Evolutionary conservation across 2,888 invertebrate genomes (phyloP).

Genomic region (Andrena bicolor): DNA sequence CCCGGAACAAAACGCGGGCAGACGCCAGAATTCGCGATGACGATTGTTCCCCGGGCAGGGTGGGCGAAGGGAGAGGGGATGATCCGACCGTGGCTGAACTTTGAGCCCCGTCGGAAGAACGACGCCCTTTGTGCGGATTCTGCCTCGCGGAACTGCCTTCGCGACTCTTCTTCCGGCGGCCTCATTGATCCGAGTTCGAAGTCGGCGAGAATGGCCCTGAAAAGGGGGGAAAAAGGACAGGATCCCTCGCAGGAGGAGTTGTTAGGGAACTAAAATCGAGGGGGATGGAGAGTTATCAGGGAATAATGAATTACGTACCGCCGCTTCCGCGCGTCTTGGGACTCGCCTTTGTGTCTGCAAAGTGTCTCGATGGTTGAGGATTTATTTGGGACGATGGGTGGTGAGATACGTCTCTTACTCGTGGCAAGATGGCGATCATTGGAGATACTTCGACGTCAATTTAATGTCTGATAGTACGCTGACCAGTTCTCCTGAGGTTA

Average conservation of each 20-base stretch:
- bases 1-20: slow-evolving; percentile 43
- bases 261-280: slow-evolving; percentile 22
- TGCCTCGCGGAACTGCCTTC: slow-evolving; percentile 52
- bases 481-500: too few relatives aligned
- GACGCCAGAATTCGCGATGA: slow-evolving; percentile 58
- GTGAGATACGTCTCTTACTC: neutral
- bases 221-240: slow-evolving; percentile 24
- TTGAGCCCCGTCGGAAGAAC: slow-evolving; percentile 63
- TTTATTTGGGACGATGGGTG: neutral
- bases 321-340: slow-evolving; percentile 23
- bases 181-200: slow-evolving; percentile 69
- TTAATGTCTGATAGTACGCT: too few relatives aligned
- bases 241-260: neutral
- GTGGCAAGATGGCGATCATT: too few relatives aligned
- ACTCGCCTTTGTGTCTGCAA: slow-evolving; percentile 7
- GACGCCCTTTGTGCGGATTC: slow-evolving; percentile 63
- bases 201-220: slow-evolving; percentile 28
- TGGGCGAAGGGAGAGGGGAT: slow-evolving; percentile 21
- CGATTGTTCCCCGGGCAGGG: slow-evolving; percentile 64
- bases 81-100: slow-evolving; percentile 54
- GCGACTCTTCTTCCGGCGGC: slow-evolving; percentile 59
- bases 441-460: too few relatives aligned
- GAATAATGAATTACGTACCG: slow-evolving; percentile 67
- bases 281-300: slow-evolving; percentile 49
- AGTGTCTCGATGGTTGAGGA: neutral